Base-by-base conservation (phyloP, 1,140 invertebrate genomes). In the Caenorhabditis brenneri region DNA sequence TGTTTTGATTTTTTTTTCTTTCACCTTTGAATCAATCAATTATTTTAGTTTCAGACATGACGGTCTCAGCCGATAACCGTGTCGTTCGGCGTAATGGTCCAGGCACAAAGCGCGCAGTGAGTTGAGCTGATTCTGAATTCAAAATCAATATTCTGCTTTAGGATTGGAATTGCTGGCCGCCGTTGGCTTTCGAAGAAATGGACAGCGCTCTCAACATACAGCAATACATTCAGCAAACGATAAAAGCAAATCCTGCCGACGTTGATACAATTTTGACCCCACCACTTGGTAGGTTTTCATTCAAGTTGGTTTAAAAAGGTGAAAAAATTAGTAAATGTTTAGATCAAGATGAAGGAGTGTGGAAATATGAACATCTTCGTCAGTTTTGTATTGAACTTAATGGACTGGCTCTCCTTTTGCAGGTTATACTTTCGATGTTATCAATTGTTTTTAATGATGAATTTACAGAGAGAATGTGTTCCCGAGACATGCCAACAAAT, bases 361-460 rank as follows among this genome's bases (percentile, higher is more conserved):
- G 98, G 98, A 99, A 99, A 92, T 99, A 99, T 92, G 98, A 99
- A 93, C 98, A 99, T 93, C 93, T 99, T 46, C 93, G 95, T 93
- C 94, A 92, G 80, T 78, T 88, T 48, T 99, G 97, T 91, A 97
- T 99, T 96, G 97, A 99, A 92, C 92, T 99, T 31, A 99, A 99
- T 93, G 97, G 96, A 58, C 92, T 99, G 83, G 97, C 97, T 48
- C 97, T 99, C 0, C 92, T 94, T 94, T 88, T 93, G 65, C 93
- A 93, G 89, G 92, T 92, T 2, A 19, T n/a, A n/a, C n/a, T n/a
- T n/a, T n/a, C n/a, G n/a, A n/a, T n/a, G n/a, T n/a, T n/a, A n/a
- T n/a, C n/a, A n/a, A n/a, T n/a, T n/a, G n/a, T n/a, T n/a, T n/a
- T n/a, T n/a, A n/a, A n/a, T n/a, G n/a, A n/a, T n/a, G n/a, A 0